Evolutionary conservation across 2,797 vertebrate species (phyloP).

Genomic region (Pseudotriccus pelzelni): DNA sequence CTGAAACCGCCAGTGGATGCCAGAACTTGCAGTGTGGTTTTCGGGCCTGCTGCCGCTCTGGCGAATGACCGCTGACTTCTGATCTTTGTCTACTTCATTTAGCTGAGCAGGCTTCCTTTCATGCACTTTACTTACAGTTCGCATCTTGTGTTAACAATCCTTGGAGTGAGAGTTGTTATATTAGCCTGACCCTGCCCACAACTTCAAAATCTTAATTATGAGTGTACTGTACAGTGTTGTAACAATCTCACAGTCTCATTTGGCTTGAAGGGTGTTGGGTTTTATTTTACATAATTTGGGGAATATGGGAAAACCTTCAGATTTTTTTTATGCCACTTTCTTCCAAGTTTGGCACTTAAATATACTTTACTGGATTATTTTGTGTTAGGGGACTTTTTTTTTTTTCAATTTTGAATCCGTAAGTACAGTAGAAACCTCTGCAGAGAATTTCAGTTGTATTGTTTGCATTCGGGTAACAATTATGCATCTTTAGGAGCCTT

Average conservation of each 20-base stretch:
- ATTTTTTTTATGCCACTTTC: conserved; percentile 62
- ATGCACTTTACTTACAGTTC: conserved; percentile 91
- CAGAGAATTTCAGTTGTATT: conserved; percentile 38
- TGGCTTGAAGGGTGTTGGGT: conserved; percentile 68
- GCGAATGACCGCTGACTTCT: conserved; percentile 83
- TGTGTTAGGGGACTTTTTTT: conserved; percentile 59
- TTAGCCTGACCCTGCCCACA: conserved; percentile 62
- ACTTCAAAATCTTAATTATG: conserved; percentile 62
- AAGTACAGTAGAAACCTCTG: conserved; percentile 58
- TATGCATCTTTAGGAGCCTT: conserved; percentile 59
- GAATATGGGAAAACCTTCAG: conserved; percentile 50
- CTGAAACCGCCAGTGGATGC: conserved; percentile 97
- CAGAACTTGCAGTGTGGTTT: conserved; percentile 99
- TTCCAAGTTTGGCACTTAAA: conserved; percentile 69
- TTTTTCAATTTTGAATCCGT: conserved; percentile 18
- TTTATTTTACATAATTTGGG: conserved; percentile 55
- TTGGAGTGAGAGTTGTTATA: conserved; percentile 71
- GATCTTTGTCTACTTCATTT: conserved; percentile 76
- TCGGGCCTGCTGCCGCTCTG: conserved; percentile 97
- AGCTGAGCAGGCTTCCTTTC: conserved; percentile 81
- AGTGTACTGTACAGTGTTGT: conserved; percentile 74
- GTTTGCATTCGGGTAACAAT: conserved; percentile 49
- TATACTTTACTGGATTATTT: conserved; percentile 63
- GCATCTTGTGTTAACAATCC: conserved; percentile 77
- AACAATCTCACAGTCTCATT: conserved; percentile 65